Conservation (phyloP, 2,888 invertebrate species). For the Apomyelois bistriatella region DNA sequence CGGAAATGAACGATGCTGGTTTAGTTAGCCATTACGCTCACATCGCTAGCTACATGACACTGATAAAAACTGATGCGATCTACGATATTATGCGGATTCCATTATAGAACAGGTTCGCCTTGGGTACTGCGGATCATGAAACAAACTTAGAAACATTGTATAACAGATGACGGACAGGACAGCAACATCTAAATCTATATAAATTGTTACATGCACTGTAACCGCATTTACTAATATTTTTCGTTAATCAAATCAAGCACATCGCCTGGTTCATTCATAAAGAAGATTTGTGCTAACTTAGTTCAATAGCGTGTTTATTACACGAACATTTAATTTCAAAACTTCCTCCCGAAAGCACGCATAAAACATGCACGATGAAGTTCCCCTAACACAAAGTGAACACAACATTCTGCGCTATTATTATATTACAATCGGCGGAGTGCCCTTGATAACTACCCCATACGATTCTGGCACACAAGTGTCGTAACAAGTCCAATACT, state of each 20-base stretch:
- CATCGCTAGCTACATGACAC: conserved; percentile 39
- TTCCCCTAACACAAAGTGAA: conserved; percentile 52
- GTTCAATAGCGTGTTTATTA: neutral
- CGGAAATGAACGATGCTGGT: conserved; percentile 56
- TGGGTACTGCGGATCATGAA: conserved; percentile 28
- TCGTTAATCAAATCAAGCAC: conserved; percentile 1
- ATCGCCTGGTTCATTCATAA: no score
- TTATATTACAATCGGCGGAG: conserved; percentile 68
- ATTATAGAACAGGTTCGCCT: conserved; percentile 51
- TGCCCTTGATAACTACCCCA: conserved; percentile 74
- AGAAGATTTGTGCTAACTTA: neutral
- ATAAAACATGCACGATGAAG: conserved; percentile 38
- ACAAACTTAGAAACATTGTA: conserved; percentile 42
- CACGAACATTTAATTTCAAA: conserved; percentile 17
- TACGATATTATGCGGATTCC: conserved; percentile 41
- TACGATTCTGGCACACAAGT: conserved; percentile 69
- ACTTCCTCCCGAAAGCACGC: conserved; percentile 25
- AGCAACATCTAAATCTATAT: neutral
- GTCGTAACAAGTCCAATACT: conserved; percentile 74
- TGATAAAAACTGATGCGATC: conserved; percentile 48
- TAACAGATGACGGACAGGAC: conserved; percentile 32
- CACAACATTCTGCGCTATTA: conserved; percentile 66
- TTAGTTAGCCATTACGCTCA: conserved; percentile 48
- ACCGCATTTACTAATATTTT: conserved; percentile 7
- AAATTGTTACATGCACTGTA: neutral